Evolutionary conservation across 1,140 invertebrate species (phyloP), one percentile per base, ranked within the genome.

Genomic region (Penaeus indicus): DNA sequence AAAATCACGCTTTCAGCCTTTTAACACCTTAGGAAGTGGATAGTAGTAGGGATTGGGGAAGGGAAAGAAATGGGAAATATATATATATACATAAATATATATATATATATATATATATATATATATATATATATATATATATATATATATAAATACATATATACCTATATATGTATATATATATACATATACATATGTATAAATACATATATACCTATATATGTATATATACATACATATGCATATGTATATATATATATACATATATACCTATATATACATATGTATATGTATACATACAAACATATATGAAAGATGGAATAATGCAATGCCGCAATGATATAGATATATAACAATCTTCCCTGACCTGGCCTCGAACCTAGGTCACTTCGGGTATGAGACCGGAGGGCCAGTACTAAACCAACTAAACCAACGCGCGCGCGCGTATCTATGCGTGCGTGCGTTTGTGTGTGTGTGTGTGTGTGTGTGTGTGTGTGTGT

Each of bases 81-180:
- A 67, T 67, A 67, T 67, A 67, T 67, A 67, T 67, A 67, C 3
- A 67, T 67, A 67, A 1, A 67, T 2, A 64, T 64, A 64, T 64
- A 64, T 64, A 64, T 64, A 64, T 64, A 64, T 64, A 64, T 64
- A n/a, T 64, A 64, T 64, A 64, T 64, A 64, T 64, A 64, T 64
- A n/a, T 64, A 64, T 64, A 64, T 64, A 64, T 64, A 64, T 64
- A 64, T 64, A 64, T 64, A 64, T 64, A 18, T 64, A 64, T 64
- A 64, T n/a, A 64, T 64, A 64, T 64, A n/a, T 67, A 67, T n/a
- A 67, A 1, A 67, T 67, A 67, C 3, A n/a, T 67, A 67, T 67
- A 67, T 67, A 67, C 3, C 1, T 67, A 67, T 67, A n/a, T 67
- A 67, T 67, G 3, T 67, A 67, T 67, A 67, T 67, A 67, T 67